phyloP scores from a whole-genome alignment of 2,888 invertebrate species.

The Candidula unifasciata region DNA sequence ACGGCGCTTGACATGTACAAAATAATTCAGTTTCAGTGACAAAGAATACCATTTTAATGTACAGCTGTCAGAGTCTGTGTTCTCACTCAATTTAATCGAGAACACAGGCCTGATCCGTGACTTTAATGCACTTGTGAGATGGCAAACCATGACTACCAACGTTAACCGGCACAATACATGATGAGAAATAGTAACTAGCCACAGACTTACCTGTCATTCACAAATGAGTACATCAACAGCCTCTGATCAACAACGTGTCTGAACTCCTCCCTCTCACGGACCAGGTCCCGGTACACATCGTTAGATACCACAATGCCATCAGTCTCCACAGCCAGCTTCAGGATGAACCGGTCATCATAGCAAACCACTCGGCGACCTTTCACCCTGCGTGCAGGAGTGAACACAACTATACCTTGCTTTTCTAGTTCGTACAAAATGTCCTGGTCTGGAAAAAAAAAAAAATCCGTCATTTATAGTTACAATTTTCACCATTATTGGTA shows the following conservation, averaged over 20 bases:
- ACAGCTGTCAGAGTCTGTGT: no score
- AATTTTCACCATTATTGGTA: no score
- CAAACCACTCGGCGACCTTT: constrained; percentile 83
- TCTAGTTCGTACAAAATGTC: constrained; percentile 92
- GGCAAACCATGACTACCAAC: no score
- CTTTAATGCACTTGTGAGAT: no score
- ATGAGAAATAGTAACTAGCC: no score
- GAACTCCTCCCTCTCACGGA: constrained; percentile 88
- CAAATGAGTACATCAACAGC: constrained; percentile 96
- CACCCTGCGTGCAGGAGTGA: constrained; percentile 93
- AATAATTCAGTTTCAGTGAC: no score
- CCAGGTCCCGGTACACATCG: constrained; percentile 95
- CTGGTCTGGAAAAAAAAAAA: constrained; percentile 82
- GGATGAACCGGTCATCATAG: constrained; percentile 86
- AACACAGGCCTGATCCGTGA: no score
- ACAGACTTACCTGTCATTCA: constrained; percentile 86
- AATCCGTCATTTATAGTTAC: no score
- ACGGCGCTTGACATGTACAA: no score
- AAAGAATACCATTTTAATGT: no score
- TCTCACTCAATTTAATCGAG: no score
- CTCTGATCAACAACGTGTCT: constrained; percentile 93
- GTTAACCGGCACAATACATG: no score
- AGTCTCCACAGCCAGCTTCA: constrained; percentile 88
- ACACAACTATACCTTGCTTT: constrained; percentile 89
- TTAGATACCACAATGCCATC: constrained; percentile 97